Evolutionary conservation across 2,113 vertebrate species (phyloP), one percentile per base, ranked within the genome.

Genomic region (Antigone vipio): DNA sequence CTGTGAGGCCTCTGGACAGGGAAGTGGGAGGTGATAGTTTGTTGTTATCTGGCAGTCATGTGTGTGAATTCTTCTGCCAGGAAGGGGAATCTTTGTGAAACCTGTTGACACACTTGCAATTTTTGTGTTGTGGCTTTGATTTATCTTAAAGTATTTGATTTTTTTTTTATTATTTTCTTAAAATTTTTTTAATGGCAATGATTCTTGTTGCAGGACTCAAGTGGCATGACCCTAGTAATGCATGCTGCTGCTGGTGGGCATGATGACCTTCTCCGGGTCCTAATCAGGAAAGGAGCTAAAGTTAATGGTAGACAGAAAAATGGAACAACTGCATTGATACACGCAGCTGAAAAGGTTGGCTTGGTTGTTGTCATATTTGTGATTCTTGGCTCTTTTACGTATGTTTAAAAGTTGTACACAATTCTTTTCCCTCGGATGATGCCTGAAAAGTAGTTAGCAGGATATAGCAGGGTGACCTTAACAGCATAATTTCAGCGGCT

Each of bases 171-270:
- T 50, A 22, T 49, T 42, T 66, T 16, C 15, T 44, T 44, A 44
- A 44, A 44, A 14, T 27, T 19, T 68, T 67, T 58, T 40, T 50
- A 45, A 84, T 78, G 50, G 34, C 60, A 79, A 1, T 67, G 17
- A 26, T 79, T 94, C 40, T 76, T 87, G 10, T 73, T 93, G 17
- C 97, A 99, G 99, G 99, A 99, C 40, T 97, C 99, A 6, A 99
- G 98, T 22, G 99, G 99, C 24, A 99, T 99, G 99, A 99, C 99
- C 4, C 96, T 99, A 22, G 98, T 98, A 85, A 99, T 99, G 99
- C 98, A 99, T 67, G 99, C 99, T 12, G 99, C 99, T 27, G 99
- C 99, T 2, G 99, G 99, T 7, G 99, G 99, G 9, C 99, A 99
- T 2, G 99, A 99, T 9, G 99, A 99, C 95, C 98, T 99, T 66